Evolutionary conservation across 2,888 invertebrate genomes (phyloP).

Genomic region (Drosophila meridionalis): DNA sequence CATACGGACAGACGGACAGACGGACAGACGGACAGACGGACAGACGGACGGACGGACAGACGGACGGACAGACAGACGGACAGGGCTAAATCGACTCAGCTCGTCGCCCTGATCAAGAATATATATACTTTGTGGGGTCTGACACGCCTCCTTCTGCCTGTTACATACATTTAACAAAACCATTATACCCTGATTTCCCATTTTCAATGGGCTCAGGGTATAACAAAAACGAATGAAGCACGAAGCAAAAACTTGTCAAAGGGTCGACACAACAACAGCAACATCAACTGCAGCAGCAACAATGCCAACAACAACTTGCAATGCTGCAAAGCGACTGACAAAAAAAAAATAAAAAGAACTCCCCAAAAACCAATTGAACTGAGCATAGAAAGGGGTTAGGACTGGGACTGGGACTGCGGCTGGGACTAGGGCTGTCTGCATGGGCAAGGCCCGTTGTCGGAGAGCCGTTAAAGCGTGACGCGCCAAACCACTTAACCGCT

Average conservation of each 20-base stretch:
- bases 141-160: no score
- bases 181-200: no score
- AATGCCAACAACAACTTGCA: conserved; percentile 27
- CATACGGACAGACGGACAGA: no score
- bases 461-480: conserved; percentile 64
- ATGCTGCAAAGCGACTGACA: conserved; percentile 35
- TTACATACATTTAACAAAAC: no score
- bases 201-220: no score
- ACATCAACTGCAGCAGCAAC: conserved; percentile 5
- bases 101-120: no score
- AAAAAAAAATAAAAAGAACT: conserved; percentile 12
- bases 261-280: conserved; percentile 46
- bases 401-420: not conserved
- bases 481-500: conserved; percentile 50
- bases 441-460: conserved; percentile 38
- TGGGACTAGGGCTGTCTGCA: not conserved
- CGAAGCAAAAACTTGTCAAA: conserved; percentile 59
- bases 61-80: no score
- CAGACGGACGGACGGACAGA: no score
- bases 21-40: no score
- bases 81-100: no score
- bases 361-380: conserved; percentile 36
- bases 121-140: no score
- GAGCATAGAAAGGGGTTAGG: conserved; percentile 7
- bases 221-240: conserved; percentile 63